A percentile compares a stretch with the other conserved stretches of the same genome.
Evolutionary conservation across 1,140 invertebrate species (phyloP).

Genomic region (Arctopsyche grandis): DNA sequence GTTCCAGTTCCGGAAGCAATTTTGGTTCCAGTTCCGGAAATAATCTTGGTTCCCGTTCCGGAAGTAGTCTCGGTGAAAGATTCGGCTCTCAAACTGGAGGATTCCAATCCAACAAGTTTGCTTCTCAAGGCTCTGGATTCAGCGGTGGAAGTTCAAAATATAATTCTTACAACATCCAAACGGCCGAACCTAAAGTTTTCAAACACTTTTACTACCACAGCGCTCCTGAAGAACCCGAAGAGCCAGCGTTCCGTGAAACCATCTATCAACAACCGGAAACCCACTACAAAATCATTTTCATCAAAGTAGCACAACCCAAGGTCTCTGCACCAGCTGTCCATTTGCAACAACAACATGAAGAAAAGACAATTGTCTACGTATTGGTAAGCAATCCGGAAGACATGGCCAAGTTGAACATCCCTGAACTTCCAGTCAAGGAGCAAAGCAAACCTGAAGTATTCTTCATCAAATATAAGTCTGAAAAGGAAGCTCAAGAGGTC

Average conservation of each 20-base stretch:
- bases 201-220: conserved; percentile 43
- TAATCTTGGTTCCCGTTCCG: neutral
- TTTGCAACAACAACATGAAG: conserved; percentile 71
- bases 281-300: conserved; percentile 83
- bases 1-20: neutral
- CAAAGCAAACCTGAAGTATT: conserved; percentile 70
- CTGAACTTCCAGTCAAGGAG: conserved; percentile 55
- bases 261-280: conserved; percentile 65
- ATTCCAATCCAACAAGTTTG: neutral
- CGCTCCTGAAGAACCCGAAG: conserved; percentile 60
- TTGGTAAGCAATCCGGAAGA: conserved; percentile 71
- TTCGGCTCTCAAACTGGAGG: neutral
- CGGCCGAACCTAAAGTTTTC: neutral
- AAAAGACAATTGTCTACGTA: conserved; percentile 83
- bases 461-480: conserved; percentile 69
- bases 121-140: neutral
- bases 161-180: neutral
- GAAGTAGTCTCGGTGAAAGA: neutral
- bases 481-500: conserved; percentile 47
- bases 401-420: conserved; percentile 53
- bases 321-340: conserved; percentile 52
- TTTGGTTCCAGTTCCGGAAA: neutral
- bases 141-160: neutral
- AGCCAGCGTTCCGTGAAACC: conserved; percentile 55
- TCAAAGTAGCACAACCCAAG: conserved; percentile 69